Evolutionary conservation across 2,888 invertebrate species (phyloP).

Genomic region (Himalopsyche kuldschensis): DNA sequence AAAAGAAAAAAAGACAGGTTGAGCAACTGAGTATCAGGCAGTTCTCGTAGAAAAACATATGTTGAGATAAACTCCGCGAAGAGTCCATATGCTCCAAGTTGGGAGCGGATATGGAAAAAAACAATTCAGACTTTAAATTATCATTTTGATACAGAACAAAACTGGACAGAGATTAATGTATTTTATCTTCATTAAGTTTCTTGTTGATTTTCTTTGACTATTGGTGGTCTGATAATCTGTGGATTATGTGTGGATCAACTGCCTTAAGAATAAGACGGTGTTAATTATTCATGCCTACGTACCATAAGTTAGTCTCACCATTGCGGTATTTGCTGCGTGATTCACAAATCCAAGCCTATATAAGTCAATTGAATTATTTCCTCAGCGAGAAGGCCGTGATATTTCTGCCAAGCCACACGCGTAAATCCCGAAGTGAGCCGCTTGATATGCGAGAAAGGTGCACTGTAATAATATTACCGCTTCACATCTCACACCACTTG

Average conservation of each 20-base stretch:
- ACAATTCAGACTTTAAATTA: no score
- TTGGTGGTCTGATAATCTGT: not conserved
- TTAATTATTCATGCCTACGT: not conserved
- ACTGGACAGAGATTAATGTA: no score
- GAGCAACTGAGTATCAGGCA: no score
- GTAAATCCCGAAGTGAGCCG: slow-evolving; percentile 16
- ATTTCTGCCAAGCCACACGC: slow-evolving; percentile 10
- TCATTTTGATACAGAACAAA: no score
- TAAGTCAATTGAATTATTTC: slow-evolving; percentile 2
- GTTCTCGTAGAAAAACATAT: no score
- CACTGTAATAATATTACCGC: slow-evolving; percentile 24
- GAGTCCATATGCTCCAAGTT: no score
- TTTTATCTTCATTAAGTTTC: no score
- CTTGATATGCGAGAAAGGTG: slow-evolving; percentile 30
- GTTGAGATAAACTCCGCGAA: no score
- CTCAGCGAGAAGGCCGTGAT: slow-evolving; percentile 1
- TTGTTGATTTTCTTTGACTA: no score
- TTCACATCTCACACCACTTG: not conserved
- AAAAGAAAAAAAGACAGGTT: no score
- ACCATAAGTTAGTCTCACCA: not conserved
- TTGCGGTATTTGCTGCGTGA: not conserved
- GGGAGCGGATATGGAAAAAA: no score
- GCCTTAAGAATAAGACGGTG: not conserved
- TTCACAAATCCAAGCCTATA: not conserved
- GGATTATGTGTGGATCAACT: not conserved